Conservation (phyloP, 2,113 vertebrate species). For the Syngnathoides biaculeatus region DNA sequence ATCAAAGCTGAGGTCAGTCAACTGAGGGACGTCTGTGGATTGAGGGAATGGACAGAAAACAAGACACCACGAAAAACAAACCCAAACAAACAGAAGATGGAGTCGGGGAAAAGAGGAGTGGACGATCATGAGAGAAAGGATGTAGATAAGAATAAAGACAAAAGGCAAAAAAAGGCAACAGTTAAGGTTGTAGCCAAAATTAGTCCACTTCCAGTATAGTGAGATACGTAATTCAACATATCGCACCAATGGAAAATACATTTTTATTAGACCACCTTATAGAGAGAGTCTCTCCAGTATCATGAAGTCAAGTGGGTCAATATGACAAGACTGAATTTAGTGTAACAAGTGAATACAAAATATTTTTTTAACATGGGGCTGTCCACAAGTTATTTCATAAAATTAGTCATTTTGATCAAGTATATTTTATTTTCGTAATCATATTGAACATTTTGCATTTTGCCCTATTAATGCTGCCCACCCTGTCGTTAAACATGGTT, state of each 20-base stretch:
- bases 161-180: slow-evolving; percentile 23
- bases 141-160: slow-evolving; percentile 14
- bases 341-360: no score
- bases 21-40: slow-evolving; percentile 83
- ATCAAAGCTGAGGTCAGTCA: slow-evolving; percentile 92
- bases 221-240: slow-evolving; percentile 18
- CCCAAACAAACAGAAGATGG: slow-evolving; percentile 13
- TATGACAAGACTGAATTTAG: no score
- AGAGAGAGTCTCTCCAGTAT: no score
- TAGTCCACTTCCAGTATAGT: slow-evolving; percentile 27
- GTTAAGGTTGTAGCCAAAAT: slow-evolving; percentile 16
- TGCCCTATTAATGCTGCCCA: no score
- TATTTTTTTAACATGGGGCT: no score
- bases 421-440: no score
- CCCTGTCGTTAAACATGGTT: no score
- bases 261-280: neutral
- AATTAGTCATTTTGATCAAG: no score
- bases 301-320: no score
- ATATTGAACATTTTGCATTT: no score
- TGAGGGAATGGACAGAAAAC: slow-evolving; percentile 4
- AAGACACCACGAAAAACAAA: slow-evolving; percentile 3
- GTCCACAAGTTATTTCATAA: no score
- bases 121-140: slow-evolving; percentile 5
- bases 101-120: neutral
- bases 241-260: slow-evolving; percentile 45